Evolutionary conservation across 2,797 vertebrate genomes (phyloP).

Genomic region (Labeo calbasu): DNA sequence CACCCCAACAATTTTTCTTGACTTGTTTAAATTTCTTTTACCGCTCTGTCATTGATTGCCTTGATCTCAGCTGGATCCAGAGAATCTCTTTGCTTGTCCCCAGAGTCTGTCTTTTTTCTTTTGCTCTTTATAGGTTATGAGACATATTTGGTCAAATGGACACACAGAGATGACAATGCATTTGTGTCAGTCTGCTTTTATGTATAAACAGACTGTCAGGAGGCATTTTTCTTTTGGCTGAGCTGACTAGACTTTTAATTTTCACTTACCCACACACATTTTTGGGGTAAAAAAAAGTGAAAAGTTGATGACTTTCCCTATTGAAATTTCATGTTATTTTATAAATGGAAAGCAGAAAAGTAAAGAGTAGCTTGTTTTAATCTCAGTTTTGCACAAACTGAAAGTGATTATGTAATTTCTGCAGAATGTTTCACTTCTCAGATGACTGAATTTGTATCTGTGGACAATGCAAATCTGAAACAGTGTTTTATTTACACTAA

Average conservation of each 20-base stretch:
- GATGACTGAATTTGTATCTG: neutral
- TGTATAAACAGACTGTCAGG: conserved; percentile 29
- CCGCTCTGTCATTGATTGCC: conserved; percentile 17
- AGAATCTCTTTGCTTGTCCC: neutral
- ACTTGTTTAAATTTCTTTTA: neutral
- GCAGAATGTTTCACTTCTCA: neutral
- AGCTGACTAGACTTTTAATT: conserved; percentile 16
- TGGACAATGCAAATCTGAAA: neutral
- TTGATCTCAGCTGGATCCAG: conserved; percentile 10
- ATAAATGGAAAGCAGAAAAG: neutral
- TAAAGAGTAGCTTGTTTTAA: neutral
- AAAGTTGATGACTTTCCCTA: neutral
- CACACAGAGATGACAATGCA: conserved; percentile 29
- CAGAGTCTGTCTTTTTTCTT: conserved; percentile 18
- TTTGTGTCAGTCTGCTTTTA: conserved; percentile 21
- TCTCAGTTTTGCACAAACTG: neutral
- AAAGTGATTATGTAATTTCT: neutral
- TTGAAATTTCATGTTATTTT: neutral
- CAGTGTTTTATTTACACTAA: conserved; percentile 15
- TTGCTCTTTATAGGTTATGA: conserved; percentile 12
- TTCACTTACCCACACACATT: neutral
- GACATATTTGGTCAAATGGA: conserved; percentile 31
- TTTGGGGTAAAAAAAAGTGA: neutral
- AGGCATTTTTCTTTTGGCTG: conserved; percentile 17
- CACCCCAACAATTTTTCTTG: neutral